These are phyloP conservation scores for Chaetops frenatus DNA, from an alignment of 2,113 vertebrate species.

Conservation along the genomic window DNA sequence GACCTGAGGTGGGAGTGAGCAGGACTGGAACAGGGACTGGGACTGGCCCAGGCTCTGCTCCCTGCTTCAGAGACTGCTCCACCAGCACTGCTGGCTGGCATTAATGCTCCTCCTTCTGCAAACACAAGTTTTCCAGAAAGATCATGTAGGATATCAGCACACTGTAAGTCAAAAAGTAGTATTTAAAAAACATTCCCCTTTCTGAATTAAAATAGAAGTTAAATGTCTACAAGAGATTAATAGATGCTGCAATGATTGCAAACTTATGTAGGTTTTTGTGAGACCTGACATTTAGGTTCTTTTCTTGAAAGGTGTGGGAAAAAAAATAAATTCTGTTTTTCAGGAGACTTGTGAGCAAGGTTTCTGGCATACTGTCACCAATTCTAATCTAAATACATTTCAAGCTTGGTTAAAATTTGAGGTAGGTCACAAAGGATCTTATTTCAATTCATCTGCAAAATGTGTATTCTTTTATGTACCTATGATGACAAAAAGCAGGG, in stretches of 20 bases:
- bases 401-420: conserved; percentile 50
- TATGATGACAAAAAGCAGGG: not conserved
- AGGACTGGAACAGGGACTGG: not conserved
- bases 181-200: not conserved
- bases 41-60: not conserved
- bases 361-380: conserved; percentile 29
- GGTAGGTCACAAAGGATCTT: not conserved
- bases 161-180: not conserved
- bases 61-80: not conserved
- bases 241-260: not conserved
- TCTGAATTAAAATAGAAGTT: not conserved
- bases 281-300: not conserved
- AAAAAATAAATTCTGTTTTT: not conserved
- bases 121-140: not conserved
- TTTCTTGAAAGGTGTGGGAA: not conserved
- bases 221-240: not conserved
- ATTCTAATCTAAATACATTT: not conserved
- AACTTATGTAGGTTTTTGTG: not conserved
- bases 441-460: conserved; percentile 17
- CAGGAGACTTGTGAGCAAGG: conserved; percentile 11
- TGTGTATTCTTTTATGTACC: not conserved
- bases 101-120: not conserved
- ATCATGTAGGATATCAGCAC: not conserved
- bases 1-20: not conserved
- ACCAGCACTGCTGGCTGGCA: not conserved